Conservation (phyloP, 2,113 vertebrate species). For the Cariama cristata region DNA sequence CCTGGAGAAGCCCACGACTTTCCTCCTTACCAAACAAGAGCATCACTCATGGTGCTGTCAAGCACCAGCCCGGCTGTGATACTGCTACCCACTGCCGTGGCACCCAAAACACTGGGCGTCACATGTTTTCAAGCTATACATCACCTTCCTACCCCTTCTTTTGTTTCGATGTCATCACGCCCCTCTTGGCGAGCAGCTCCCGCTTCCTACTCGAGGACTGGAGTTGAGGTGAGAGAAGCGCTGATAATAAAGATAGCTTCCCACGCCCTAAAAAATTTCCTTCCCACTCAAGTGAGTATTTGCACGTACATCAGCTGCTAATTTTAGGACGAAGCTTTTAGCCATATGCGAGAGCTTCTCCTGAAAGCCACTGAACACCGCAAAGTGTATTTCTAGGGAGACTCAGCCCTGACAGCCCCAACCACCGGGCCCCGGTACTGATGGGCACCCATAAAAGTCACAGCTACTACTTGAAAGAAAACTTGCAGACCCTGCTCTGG, state of each 20-base stretch:
- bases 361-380: fast-evolving
- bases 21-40: not conserved
- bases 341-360: not conserved
- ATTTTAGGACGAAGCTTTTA: not conserved
- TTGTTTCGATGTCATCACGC: fast-evolving
- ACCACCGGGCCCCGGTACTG: fast-evolving
- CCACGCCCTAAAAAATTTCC: constrained; percentile 9
- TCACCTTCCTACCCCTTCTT: not conserved
- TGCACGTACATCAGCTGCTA: not conserved
- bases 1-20: not conserved
- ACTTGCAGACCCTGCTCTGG: not conserved
- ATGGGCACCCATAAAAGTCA: not conserved
- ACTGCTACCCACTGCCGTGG: fast-evolving
- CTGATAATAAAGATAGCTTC: not conserved
- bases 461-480: not conserved
- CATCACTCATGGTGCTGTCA: not conserved
- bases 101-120: fast-evolving
- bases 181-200: fast-evolving
- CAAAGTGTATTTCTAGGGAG: not conserved
- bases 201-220: fast-evolving
- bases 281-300: not conserved
- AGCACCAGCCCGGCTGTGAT: not conserved
- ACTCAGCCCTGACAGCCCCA: not conserved
- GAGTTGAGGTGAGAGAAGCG: not conserved
- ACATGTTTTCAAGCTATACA: fast-evolving